These are phyloP conservation scores for Pagetopsis macropterus DNA, from an alignment of 2,797 vertebrate genomes.

Conservation along the genomic window DNA sequence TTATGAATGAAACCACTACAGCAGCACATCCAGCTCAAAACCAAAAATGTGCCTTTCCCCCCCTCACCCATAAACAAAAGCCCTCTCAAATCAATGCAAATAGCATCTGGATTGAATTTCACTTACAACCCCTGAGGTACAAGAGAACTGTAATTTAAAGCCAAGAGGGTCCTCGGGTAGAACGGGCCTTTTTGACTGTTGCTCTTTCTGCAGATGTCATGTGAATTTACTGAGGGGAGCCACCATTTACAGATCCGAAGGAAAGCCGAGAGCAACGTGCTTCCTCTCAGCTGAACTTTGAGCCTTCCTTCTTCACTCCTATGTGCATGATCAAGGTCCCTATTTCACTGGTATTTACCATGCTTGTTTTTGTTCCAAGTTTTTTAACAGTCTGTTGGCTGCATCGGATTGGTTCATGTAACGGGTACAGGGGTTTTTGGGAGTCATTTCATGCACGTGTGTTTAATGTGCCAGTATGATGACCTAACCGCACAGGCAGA, in stretches of 20 bases:
- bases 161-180: slow-evolving; percentile 26
- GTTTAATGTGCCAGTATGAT: slow-evolving; percentile 32
- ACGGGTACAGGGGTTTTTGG: slow-evolving; percentile 4
- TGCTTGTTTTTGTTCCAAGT: slow-evolving; percentile 10
- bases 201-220: slow-evolving; percentile 25
- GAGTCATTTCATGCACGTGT: slow-evolving; percentile 26
- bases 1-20: slow-evolving; percentile 30
- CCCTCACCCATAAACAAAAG: slow-evolving; percentile 26
- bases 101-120: slow-evolving; percentile 53
- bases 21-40: slow-evolving; percentile 41
- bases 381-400: slow-evolving; percentile 19
- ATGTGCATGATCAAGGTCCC: slow-evolving; percentile 12
- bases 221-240: slow-evolving; percentile 23
- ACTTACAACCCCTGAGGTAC: slow-evolving; percentile 55
- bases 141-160: slow-evolving; percentile 56
- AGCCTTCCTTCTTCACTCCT: slow-evolving; percentile 10
- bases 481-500: slow-evolving; percentile 30
- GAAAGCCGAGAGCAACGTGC: slow-evolving; percentile 21
- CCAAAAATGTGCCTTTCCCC: slow-evolving; percentile 16
- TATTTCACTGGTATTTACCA: slow-evolving; percentile 12
- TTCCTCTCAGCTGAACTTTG: slow-evolving; percentile 15
- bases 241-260: slow-evolving; percentile 17
- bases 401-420: slow-evolving; percentile 29
- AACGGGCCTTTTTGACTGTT: slow-evolving; percentile 23
- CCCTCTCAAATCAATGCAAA: slow-evolving; percentile 53